Conservation (phyloP, 2,113 vertebrate genomes). For the Microcebus jonahi region DNA sequence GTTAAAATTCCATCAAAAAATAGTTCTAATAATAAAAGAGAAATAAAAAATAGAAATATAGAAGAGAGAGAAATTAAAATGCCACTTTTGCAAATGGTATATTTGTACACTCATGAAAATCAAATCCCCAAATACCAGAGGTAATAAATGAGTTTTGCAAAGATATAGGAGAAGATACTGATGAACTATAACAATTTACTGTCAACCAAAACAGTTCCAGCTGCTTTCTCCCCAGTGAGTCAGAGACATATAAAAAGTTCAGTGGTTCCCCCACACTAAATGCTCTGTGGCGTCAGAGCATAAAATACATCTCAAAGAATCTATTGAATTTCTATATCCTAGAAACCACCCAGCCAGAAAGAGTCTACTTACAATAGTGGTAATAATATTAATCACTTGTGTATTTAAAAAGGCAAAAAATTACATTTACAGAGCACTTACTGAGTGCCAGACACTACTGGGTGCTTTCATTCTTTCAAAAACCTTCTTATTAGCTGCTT, state of each 20-base stretch:
- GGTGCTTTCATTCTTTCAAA: slow-evolving; percentile 31
- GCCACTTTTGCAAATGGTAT: slow-evolving; percentile 5
- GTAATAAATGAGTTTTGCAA: slow-evolving; percentile 25
- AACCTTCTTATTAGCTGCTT: background rate
- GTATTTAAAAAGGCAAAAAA: background rate
- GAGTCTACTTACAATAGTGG: background rate
- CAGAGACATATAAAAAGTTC: background rate
- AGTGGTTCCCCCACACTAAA: background rate
- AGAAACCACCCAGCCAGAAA: slow-evolving; percentile 2
- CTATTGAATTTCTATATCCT: background rate
- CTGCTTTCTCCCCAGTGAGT: slow-evolving; percentile 22
- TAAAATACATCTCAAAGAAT: slow-evolving; percentile 27
- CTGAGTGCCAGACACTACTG: background rate
- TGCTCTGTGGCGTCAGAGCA: background rate
- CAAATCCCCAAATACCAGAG: slow-evolving; percentile 27
- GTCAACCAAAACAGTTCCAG: slow-evolving; percentile 41
- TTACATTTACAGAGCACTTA: slow-evolving; percentile 3
- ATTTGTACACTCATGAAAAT: slow-evolving; percentile 35
- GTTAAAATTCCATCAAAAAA: slow-evolving; percentile 4
- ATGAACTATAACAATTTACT: background rate
- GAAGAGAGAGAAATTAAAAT: background rate
- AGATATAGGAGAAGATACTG: background rate
- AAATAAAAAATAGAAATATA: background rate
- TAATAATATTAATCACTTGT: slow-evolving; percentile 20
- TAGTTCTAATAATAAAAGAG: background rate